Percentiles rank a stretch among this genome's conserved stretches.
Conservation (phyloP, 2,797 vertebrate species). For the Onychomys torridus region DNA sequence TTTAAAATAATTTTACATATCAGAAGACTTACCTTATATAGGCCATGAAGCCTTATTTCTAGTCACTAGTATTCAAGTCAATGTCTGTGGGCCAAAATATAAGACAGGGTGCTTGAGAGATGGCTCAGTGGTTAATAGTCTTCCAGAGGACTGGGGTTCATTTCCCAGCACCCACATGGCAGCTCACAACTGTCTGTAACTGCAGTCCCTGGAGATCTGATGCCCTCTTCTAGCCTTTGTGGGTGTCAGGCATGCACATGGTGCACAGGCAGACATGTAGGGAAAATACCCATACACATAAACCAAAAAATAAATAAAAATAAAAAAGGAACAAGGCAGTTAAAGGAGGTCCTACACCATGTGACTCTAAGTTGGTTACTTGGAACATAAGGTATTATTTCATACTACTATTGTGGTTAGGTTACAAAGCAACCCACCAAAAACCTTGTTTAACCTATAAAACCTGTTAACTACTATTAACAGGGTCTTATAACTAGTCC, state of each 20-base stretch:
- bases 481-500: neutral
- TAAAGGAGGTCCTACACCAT: neutral
- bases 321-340: neutral
- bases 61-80: slow-evolving; percentile 34
- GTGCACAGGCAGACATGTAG: neutral
- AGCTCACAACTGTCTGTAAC: neutral
- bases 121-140: neutral
- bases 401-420: neutral
- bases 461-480: neutral
- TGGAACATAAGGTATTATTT: neutral
- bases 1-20: too few species aligned
- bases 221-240: too few species aligned
- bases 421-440: neutral
- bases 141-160: neutral
- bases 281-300: neutral
- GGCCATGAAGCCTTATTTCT: neutral
- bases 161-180: neutral
- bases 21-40: neutral
- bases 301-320: neutral
- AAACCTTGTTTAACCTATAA: neutral
- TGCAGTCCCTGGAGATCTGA: neutral
- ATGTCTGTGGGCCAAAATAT: neutral
- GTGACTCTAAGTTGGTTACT: neutral
- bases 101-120: neutral
- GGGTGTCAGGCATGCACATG: neutral